Evolutionary conservation across 2,113 vertebrate genomes (phyloP).

Genomic region (Rhabdomys dilectus): DNA sequence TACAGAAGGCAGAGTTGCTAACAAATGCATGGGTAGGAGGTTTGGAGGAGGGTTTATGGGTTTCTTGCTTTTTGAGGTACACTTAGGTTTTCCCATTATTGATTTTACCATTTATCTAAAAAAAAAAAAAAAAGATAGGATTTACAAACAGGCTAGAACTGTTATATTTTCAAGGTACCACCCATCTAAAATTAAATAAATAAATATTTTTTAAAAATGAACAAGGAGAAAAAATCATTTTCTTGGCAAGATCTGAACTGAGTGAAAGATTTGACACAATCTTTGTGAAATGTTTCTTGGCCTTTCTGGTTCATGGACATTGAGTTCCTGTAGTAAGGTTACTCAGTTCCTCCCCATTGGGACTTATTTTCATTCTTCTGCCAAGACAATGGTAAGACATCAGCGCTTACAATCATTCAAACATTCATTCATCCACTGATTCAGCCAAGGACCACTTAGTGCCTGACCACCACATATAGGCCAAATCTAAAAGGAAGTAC

Average conservation of each 20-base stretch:
- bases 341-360: neutral
- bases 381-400: neutral
- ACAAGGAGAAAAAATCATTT: neutral
- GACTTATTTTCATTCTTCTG: neutral
- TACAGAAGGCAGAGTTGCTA: neutral
- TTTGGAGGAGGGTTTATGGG: rapidly evolving
- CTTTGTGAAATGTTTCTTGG: slow-evolving; percentile 31
- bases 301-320: slow-evolving; percentile 19
- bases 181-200: neutral
- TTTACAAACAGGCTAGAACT: neutral
- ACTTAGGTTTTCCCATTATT: neutral
- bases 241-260: neutral
- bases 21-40: neutral
- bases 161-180: neutral
- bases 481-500: neutral
- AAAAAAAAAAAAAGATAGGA: slow-evolving; percentile 30
- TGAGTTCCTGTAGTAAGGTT: neutral
- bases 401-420: neutral
- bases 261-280: neutral
- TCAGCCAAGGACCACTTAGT: neutral
- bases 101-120: slow-evolving; percentile 34
- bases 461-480: neutral
- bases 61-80: neutral
- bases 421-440: neutral
- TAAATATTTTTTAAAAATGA: neutral